Percentiles rank a stretch among this genome's conserved stretches.
Conservation (phyloP, 2,888 invertebrate species). For the Macrosoma leucophasiata region DNA sequence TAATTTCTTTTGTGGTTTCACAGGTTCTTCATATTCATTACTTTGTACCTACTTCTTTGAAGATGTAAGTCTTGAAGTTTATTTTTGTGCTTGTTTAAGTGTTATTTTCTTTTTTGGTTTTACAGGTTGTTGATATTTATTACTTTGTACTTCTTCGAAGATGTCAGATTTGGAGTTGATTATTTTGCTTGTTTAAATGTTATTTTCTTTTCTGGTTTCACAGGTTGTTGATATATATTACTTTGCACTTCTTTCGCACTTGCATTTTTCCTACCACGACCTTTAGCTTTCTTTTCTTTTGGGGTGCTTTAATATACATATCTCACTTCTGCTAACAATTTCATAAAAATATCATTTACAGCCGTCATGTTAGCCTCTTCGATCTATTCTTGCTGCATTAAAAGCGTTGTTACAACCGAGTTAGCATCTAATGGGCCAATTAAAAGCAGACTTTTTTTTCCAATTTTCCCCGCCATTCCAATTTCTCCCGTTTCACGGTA, state of each 20-base stretch:
- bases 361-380: conserved; percentile 10
- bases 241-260: conserved; percentile 12
- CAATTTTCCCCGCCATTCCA: too few species aligned
- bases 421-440: conserved; percentile 17
- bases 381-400: conserved; percentile 11
- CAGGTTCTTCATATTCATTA: conserved; percentile 7
- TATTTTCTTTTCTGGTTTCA: conserved; percentile 6
- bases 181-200: conserved; percentile 2
- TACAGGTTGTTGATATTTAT: conserved; percentile 5
- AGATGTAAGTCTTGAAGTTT: conserved; percentile 6
- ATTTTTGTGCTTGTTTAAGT: conserved; percentile 2
- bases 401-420: conserved; percentile 13
- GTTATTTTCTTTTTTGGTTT: conserved; percentile 7
- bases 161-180: conserved; percentile 7
- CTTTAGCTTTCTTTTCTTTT: conserved; percentile 18
- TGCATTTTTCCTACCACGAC: conserved; percentile 4
- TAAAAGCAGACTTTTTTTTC: too few species aligned
- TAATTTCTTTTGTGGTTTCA: conserved; percentile 6
- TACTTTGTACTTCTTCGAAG: conserved; percentile 5
- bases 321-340: conserved; percentile 17
- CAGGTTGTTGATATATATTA: conserved; percentile 6
- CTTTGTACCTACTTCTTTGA: conserved; percentile 7
- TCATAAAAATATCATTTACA: conserved; percentile 14
- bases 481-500: too few species aligned
- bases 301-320: conserved; percentile 17